Percentiles rank a stretch among this genome's conserved stretches.
These are phyloP conservation scores for Drosophila nr. perissopoda DNA, from an alignment of 2,888 invertebrate genomes.

Conservation along the genomic window DNA sequence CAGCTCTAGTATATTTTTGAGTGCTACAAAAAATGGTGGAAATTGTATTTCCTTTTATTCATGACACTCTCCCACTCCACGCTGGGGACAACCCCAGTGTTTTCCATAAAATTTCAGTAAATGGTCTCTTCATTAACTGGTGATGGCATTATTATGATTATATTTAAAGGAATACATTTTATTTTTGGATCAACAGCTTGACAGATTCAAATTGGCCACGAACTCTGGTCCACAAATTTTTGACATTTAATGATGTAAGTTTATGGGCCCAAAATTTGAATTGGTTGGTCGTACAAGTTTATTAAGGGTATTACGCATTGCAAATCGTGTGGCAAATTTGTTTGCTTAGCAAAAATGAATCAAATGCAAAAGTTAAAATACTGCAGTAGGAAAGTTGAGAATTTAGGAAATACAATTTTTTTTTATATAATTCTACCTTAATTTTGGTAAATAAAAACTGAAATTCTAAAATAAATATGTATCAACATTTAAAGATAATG, in stretches of 20 bases:
- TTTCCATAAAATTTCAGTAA: conserved; percentile 17
- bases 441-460: neutral
- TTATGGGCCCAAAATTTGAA: conserved; percentile 31
- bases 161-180: conserved; percentile 10
- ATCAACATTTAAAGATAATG: neutral
- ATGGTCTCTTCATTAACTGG: conserved; percentile 23
- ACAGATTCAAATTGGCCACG: conserved; percentile 60
- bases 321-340: neutral
- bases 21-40: conserved; percentile 25
- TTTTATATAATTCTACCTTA: neutral
- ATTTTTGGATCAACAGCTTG: conserved; percentile 1
- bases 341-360: neutral
- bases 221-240: conserved; percentile 46
- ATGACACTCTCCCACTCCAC: conserved; percentile 23
- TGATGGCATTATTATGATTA: conserved; percentile 47
- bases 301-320: neutral
- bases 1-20: conserved; percentile 27
- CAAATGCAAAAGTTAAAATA: too few relatives aligned
- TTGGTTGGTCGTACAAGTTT: neutral
- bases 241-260: conserved; percentile 55
- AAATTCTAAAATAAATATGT: neutral
- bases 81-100: neutral
- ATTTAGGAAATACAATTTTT: neutral
- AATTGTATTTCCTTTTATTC: conserved; percentile 47
- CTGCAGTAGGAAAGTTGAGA: too few relatives aligned